phyloP scores from a whole-genome alignment of 2,888 invertebrate genomes.

The Lasioglossum zephyrum region DNA sequence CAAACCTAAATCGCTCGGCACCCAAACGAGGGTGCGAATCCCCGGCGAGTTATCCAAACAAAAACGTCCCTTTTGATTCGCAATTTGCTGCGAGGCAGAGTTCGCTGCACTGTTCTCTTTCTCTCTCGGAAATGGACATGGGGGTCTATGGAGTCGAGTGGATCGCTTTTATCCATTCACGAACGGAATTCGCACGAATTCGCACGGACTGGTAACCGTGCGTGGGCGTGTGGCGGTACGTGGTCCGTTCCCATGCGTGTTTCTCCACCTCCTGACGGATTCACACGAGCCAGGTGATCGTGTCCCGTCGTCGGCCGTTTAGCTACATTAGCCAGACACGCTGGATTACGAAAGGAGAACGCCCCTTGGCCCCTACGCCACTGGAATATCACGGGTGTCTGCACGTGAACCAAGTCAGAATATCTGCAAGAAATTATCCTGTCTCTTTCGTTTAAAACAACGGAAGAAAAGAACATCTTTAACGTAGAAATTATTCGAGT shows the following conservation, averaged over 20 bases:
- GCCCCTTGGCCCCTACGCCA: not conserved
- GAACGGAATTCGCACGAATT: not conserved
- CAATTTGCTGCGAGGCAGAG: not conserved
- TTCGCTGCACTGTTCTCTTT: not conserved
- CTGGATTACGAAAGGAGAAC: constrained; percentile 6
- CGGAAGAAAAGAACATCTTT: too few species aligned
- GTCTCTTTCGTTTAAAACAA: not conserved
- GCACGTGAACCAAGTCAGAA: not conserved
- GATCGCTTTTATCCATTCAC: constrained; percentile 10
- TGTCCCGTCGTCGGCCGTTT: constrained; percentile 3
- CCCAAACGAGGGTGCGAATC: not conserved
- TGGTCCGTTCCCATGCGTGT: not conserved
- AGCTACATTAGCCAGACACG: constrained; percentile 1
- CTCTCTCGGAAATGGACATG: not conserved
- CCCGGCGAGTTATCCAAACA: not conserved
- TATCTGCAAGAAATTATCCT: not conserved
- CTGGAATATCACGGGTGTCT: constrained; percentile 1
- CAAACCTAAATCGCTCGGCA: not conserved
- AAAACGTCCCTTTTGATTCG: not conserved
- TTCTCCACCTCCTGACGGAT: not conserved
- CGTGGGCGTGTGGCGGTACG: not conserved
- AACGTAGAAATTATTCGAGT: too few species aligned
- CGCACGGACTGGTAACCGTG: not conserved
- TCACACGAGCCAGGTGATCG: not conserved
- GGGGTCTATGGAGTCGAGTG: not conserved